Conservation (phyloP, 2,888 invertebrate species). For the Lasioglossum malachurum region DNA sequence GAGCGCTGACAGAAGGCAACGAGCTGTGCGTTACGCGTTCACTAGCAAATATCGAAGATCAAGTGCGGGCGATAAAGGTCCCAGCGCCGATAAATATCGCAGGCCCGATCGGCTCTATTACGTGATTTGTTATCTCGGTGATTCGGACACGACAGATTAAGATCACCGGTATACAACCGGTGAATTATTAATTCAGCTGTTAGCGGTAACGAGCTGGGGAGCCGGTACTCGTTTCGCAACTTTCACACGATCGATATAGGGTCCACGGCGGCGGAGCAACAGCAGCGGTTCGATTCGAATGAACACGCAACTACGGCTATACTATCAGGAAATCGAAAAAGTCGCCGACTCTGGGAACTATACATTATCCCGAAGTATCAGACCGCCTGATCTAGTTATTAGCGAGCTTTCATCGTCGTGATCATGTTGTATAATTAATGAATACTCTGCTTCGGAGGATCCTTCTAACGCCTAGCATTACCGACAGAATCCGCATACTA, state of each 20-base stretch:
- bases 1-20: neutral
- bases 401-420: constrained; percentile 4
- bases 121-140: constrained; percentile 25
- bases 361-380: neutral
- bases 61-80: neutral
- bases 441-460: neutral
- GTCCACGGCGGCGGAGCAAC: neutral
- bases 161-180: constrained; percentile 24
- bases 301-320: constrained; percentile 23
- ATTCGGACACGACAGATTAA: constrained; percentile 27
- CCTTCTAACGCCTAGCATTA: neutral
- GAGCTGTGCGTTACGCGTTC: neutral
- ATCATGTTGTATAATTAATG: constrained; percentile 12
- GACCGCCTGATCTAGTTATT: constrained; percentile 11
- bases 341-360: constrained; percentile 3
- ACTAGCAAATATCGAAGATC: neutral
- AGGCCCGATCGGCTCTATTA: constrained; percentile 6
- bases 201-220: constrained; percentile 23
- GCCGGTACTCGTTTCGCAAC: neutral
- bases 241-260: neutral
- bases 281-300: constrained; percentile 13
- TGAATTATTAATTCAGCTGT: constrained; percentile 42
- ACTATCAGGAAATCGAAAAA: constrained; percentile 17
- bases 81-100: constrained; percentile 2
- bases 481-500: neutral